Conservation (phyloP, 1,140 invertebrate species). For the Geopemphigus sp. region DNA sequence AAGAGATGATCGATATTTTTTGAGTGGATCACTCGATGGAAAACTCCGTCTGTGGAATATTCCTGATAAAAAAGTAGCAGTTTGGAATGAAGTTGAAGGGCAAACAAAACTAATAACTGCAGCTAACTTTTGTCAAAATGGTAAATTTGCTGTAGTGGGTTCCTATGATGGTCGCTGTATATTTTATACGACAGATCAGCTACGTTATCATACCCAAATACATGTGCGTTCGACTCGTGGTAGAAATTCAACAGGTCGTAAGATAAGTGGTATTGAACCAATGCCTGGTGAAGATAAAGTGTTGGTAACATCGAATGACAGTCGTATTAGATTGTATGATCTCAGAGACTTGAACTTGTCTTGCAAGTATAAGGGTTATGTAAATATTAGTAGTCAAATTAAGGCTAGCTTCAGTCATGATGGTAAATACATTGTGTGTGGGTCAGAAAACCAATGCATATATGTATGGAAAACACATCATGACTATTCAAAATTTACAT, state of each 20-base stretch:
- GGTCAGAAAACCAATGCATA: slow-evolving; percentile 96
- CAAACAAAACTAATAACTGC: slow-evolving; percentile 94
- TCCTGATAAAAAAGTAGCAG: slow-evolving; percentile 93
- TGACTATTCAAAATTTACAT: slow-evolving; percentile 93
- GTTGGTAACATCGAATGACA: slow-evolving; percentile 97
- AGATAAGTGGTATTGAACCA: slow-evolving; percentile 96
- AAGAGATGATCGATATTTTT: slow-evolving; percentile 89
- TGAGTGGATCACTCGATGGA: slow-evolving; percentile 92
- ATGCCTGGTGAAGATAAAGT: slow-evolving; percentile 97
- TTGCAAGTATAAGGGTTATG: slow-evolving; percentile 95
- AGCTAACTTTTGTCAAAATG: slow-evolving; percentile 96
- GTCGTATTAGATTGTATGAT: slow-evolving; percentile 93
- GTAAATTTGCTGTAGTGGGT: slow-evolving; percentile 97
- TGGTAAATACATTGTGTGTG: slow-evolving; percentile 94
- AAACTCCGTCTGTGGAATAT: slow-evolving; percentile 98
- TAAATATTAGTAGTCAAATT: slow-evolving; percentile 95
- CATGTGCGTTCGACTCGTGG: slow-evolving; percentile 91
- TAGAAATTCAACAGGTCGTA: slow-evolving; percentile 89
- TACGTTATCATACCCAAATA: slow-evolving; percentile 98
- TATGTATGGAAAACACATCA: slow-evolving; percentile 97
- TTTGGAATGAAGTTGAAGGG: slow-evolving; percentile 96
- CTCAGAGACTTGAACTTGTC: slow-evolving; percentile 91
- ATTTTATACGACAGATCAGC: slow-evolving; percentile 96
- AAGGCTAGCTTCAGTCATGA: slow-evolving; percentile 95
- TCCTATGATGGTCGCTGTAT: slow-evolving; percentile 97